A percentile compares a stretch with the other conserved stretches of the same genome.
Conservation (phyloP, 2,113 vertebrate species). For the Acinonyx jubatus region DNA sequence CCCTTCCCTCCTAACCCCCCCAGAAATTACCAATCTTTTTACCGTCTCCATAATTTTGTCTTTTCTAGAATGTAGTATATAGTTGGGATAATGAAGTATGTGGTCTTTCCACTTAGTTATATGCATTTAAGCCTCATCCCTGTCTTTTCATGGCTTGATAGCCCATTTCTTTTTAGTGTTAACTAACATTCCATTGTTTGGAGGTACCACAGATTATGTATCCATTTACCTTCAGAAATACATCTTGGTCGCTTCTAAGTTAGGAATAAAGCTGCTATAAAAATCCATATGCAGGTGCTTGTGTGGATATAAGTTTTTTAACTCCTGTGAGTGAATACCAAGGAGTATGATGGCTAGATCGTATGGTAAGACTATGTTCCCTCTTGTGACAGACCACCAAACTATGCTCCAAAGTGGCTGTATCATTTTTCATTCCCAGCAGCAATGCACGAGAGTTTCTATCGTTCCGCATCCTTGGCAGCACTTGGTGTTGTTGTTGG, state of each 20-base stretch:
- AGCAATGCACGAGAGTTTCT: neutral
- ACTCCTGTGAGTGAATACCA: neutral
- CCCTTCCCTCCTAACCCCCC: neutral
- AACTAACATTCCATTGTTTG: neutral
- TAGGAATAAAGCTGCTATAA: neutral
- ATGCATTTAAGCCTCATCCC: neutral
- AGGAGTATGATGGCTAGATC: neutral
- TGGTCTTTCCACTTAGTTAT: neutral
- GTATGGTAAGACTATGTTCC: neutral
- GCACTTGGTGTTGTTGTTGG: neutral
- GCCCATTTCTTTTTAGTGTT: neutral
- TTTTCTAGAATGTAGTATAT: neutral
- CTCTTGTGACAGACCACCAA: neutral
- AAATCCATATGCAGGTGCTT: neutral
- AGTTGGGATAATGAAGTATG: neutral
- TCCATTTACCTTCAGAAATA: neutral
- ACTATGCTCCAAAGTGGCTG: neutral
- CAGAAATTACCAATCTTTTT: neutral
- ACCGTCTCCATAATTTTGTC: neutral
- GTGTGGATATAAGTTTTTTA: neutral
- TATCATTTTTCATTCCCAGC: neutral
- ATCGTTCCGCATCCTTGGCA: neutral
- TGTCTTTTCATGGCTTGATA: neutral
- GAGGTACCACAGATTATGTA: neutral
- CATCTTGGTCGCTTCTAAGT: neutral